Conservation (phyloP, 2,113 vertebrate species). For the Rhinolophus sinicus region DNA sequence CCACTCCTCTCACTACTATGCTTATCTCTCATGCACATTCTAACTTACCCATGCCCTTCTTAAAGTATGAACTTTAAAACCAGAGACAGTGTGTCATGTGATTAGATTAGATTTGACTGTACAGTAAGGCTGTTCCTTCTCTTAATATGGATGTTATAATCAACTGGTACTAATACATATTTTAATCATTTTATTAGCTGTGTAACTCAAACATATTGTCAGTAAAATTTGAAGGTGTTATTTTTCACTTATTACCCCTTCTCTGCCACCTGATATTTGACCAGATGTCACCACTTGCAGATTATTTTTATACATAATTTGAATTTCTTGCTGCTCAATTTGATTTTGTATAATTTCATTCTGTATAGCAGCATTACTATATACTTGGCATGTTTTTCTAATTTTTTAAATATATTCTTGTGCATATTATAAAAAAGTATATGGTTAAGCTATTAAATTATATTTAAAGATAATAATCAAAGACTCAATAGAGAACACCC, state of each 20-base stretch:
- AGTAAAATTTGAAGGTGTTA: background rate
- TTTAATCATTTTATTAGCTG: background rate
- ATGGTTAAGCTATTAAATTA: background rate
- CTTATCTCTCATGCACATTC: background rate
- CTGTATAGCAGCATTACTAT: background rate
- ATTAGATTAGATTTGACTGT: background rate
- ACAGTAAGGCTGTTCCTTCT: background rate
- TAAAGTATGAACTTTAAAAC: background rate
- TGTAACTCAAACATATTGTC: background rate
- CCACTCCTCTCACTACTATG: background rate
- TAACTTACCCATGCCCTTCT: background rate
- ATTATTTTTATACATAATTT: constrained; percentile 5
- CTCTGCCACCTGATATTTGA: background rate
- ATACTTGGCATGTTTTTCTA: background rate
- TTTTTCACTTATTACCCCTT: background rate
- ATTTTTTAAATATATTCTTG: background rate
- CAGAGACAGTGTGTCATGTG: background rate
- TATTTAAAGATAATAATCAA: background rate
- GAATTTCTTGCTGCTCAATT: background rate
- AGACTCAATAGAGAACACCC: background rate
- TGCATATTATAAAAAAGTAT: background rate
- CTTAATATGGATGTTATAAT: background rate
- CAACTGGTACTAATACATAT: background rate
- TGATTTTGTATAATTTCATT: background rate
- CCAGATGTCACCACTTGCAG: background rate